Conservation (phyloP, 1,140 invertebrate genomes). For the Araneus ventricosus region DNA sequence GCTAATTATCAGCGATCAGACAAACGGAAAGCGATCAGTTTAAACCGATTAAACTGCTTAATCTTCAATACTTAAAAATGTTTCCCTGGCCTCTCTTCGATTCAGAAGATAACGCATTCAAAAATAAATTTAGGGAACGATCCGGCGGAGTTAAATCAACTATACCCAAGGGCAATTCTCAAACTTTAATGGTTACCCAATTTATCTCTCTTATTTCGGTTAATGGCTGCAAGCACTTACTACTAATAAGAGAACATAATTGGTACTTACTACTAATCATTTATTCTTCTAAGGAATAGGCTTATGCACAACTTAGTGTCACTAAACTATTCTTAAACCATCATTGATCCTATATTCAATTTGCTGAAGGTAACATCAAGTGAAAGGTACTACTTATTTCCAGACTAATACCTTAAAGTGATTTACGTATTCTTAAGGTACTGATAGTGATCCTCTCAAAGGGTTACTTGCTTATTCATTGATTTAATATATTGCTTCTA, state of each 20-base stretch:
- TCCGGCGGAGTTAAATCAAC: background rate
- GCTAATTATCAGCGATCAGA: background rate
- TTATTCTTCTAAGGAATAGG: background rate
- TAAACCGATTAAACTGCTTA: background rate
- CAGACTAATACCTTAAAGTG: background rate
- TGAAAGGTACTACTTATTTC: background rate
- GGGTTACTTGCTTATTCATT: background rate
- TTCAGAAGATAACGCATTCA: background rate
- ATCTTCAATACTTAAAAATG: background rate
- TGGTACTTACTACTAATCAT: background rate
- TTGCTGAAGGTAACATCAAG: background rate
- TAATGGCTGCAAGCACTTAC: background rate
- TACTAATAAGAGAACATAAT: background rate
- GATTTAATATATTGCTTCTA: background rate
- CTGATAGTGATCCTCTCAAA: background rate
- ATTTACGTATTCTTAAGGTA: background rate
- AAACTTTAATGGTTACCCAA: background rate
- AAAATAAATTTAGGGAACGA: background rate
- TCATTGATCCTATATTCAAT: slow-evolving; percentile 15
- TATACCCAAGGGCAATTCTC: background rate
- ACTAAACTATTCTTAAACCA: background rate
- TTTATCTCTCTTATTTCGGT: background rate
- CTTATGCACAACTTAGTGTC: background rate
- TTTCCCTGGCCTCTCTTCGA: background rate
- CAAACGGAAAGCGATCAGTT: background rate